Evolutionary conservation across 2,888 invertebrate genomes (phyloP), one percentile per base, ranked within the genome.

Genomic region (Aspidapion aeneum): DNA sequence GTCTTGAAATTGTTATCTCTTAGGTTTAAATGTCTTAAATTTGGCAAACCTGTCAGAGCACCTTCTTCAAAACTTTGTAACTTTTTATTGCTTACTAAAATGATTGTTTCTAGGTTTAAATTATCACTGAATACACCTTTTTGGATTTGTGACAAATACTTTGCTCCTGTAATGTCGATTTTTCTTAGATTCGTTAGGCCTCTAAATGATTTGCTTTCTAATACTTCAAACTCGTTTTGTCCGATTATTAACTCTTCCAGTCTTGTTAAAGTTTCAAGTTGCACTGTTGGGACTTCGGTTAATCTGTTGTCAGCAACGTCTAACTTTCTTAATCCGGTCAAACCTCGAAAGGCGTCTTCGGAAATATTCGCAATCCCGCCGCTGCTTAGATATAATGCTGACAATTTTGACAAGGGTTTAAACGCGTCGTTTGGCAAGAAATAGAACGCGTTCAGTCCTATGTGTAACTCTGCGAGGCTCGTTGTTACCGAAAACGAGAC

Each of bases 281-380:
- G 91, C 18, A 84, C 82, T 0, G 93, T 93, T 1, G 94, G 94
- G 55, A 94, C 87, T 59, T 83, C 83, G 58, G 84, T 83, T 64
- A 94, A 80, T 70, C 89, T 86, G 79, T 94, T 94, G 69, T 91
- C 93, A n/a, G 89, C 88, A 19, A 94, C 82, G 77, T 90, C 90
- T 22, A 94, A 82, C 71, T 84, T 89, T 66, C 93, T 85, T 51
- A 94, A 81, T n/a, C 88, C 88, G 64, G 86, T 87, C 61, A 93
- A 82, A 56, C 93, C 93, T 66, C 87, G 84, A 72, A 94, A 90
- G 18, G 93, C 90, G 63, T 86, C 84, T 18, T 87, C 86, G 69
- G 90, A 90, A 67, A 94, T 89, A 74, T 91, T 91, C 63, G 87
- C 86, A 68, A 94, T 84, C 18, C 90, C 91, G 21, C 93, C 93